Percentiles rank a stretch among this genome's conserved stretches.
Evolutionary conservation across 2,113 vertebrate species (phyloP).

Genomic region (Apteryx mantelli): DNA sequence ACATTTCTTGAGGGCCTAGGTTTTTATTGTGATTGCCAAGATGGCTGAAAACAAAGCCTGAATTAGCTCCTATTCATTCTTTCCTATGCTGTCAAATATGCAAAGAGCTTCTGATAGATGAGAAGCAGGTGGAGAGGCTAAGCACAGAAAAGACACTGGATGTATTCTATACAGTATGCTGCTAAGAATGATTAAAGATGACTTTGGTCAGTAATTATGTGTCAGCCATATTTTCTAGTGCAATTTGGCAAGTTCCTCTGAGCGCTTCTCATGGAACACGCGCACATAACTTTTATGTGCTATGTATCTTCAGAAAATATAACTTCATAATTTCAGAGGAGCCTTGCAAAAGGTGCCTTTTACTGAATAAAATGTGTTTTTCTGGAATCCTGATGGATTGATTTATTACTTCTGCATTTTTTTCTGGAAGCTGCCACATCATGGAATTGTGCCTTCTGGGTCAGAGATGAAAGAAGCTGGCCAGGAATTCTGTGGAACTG

Average conservation of each 20-base stretch:
- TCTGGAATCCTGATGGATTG: neutral
- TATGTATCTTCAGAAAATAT: accelerated
- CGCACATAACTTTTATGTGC: accelerated
- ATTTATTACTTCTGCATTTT: slow-evolving; percentile 4
- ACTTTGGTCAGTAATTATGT: neutral
- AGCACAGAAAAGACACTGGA: neutral
- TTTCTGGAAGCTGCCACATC: neutral
- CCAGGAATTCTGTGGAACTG: neutral
- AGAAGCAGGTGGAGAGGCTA: neutral
- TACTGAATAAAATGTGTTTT: neutral
- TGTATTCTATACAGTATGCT: neutral
- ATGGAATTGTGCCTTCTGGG: slow-evolving; percentile 43
- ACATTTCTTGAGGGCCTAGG: neutral
- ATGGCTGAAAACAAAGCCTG: neutral
- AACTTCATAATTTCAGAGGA: neutral
- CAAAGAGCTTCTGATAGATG: neutral
- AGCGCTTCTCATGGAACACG: accelerated
- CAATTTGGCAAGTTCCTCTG: neutral
- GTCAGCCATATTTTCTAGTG: neutral
- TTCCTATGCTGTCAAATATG: neutral
- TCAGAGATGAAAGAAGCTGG: slow-evolving; percentile 59
- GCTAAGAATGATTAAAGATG: neutral
- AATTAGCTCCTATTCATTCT: accelerated
- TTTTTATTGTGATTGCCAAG: neutral
- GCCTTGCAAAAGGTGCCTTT: neutral